Conservation (phyloP, 2,797 vertebrate species). For the Diglossa cyanea region DNA sequence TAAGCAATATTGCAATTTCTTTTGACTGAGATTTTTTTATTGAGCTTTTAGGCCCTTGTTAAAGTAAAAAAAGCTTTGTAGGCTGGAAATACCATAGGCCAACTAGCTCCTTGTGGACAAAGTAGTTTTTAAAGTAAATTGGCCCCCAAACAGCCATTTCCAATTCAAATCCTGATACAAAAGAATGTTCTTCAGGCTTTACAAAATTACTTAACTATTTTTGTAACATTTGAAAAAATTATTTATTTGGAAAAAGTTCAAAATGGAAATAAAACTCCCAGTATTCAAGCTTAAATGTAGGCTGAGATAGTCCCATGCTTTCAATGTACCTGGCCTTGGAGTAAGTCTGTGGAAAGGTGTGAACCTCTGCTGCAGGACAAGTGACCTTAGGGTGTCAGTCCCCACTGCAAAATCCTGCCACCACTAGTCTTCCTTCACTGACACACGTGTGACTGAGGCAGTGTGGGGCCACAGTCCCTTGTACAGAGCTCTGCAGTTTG, state of each 20-base stretch:
- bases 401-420: background rate
- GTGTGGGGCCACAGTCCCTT: fast-evolving
- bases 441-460: fast-evolving
- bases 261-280: background rate
- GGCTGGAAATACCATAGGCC: background rate
- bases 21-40: background rate
- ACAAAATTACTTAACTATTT: constrained; percentile 36
- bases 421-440: background rate
- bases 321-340: background rate
- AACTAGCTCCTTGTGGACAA: background rate
- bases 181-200: background rate
- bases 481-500: background rate
- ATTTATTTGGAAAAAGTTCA: constrained; percentile 2
- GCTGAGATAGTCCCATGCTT: background rate
- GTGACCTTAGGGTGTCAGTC: background rate
- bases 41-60: background rate
- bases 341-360: background rate
- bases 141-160: constrained; percentile 15
- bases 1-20: background rate
- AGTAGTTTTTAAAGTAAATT: constrained; percentile 11
- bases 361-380: background rate
- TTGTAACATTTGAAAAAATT: background rate
- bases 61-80: constrained; percentile 9
- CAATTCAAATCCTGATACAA: background rate
- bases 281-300: background rate